Evolutionary conservation across 2,888 invertebrate genomes (phyloP).

Genomic region (Eubasilissa splendida): DNA sequence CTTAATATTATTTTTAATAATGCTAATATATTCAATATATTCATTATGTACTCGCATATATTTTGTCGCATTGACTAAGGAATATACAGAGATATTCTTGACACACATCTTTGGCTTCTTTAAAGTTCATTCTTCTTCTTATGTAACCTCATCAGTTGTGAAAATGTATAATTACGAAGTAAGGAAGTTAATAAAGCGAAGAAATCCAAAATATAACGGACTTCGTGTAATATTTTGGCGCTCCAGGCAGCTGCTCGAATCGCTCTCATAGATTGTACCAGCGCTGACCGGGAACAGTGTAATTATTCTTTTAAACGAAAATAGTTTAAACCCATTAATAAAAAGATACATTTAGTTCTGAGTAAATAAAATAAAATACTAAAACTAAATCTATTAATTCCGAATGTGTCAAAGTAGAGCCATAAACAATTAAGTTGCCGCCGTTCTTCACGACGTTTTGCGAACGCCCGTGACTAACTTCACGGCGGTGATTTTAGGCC

Average conservation of each 20-base stretch:
- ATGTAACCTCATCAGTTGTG: background rate
- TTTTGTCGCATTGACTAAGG: background rate
- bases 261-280: background rate
- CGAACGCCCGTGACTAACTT: conserved; percentile 42
- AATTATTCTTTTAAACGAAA: background rate
- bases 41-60: too few relatives aligned
- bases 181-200: too few relatives aligned
- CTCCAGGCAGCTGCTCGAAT: too few relatives aligned
- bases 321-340: background rate
- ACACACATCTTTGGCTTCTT: background rate
- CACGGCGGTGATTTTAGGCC: conserved; percentile 42
- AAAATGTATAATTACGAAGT: background rate
- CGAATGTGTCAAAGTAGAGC: conserved; percentile 16
- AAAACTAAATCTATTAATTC: conserved; percentile 18
- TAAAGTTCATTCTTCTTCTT: background rate
- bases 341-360: background rate
- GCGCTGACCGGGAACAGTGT: background rate
- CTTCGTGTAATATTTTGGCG: too few relatives aligned
- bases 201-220: too few relatives aligned
- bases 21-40: too few relatives aligned
- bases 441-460: conserved; percentile 19
- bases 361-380: background rate
- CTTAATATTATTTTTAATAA: too few relatives aligned
- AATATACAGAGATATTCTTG: background rate
- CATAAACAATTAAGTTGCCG: conserved; percentile 18